Conservation (phyloP, 1,140 invertebrate genomes). For the Bombus impatiens region DNA sequence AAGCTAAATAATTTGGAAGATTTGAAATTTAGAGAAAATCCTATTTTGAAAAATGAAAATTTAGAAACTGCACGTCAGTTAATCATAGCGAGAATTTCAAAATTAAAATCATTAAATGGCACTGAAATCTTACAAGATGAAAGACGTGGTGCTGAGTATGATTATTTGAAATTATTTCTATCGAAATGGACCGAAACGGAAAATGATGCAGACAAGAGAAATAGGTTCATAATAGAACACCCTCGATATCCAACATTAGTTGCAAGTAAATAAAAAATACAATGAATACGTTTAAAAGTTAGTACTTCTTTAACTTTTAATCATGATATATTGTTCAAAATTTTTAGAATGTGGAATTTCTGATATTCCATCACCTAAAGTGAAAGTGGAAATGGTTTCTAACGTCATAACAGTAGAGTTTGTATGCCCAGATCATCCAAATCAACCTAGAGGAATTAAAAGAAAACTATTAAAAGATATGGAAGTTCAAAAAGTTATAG, state of each 20-base stretch:
- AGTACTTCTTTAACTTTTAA: slow-evolving; percentile 54
- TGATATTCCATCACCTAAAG: slow-evolving; percentile 87
- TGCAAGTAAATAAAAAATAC: slow-evolving; percentile 79
- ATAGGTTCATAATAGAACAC: slow-evolving; percentile 87
- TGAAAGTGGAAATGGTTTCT: slow-evolving; percentile 87
- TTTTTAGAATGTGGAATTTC: slow-evolving; percentile 90
- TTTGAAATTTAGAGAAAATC: slow-evolving; percentile 89
- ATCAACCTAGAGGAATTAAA: slow-evolving; percentile 83
- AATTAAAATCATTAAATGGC: slow-evolving; percentile 86
- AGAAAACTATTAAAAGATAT: slow-evolving; percentile 91
- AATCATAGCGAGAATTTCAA: slow-evolving; percentile 88
- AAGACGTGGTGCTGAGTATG: slow-evolving; percentile 92
- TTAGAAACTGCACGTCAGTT: slow-evolving; percentile 88
- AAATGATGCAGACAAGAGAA: slow-evolving; percentile 78
- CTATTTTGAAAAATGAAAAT: slow-evolving; percentile 86
- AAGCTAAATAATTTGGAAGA: slow-evolving; percentile 88
- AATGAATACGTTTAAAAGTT: background rate
- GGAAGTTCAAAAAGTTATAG: slow-evolving; percentile 91
- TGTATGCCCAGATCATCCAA: slow-evolving; percentile 81
- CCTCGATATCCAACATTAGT: slow-evolving; percentile 87
- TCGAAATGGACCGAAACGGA: slow-evolving; percentile 87
- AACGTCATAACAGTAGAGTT: slow-evolving; percentile 87
- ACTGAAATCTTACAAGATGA: slow-evolving; percentile 86
- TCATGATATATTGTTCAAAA: slow-evolving; percentile 54
- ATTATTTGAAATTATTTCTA: slow-evolving; percentile 92